phyloP scores from a whole-genome alignment of 2,113 vertebrate species.

The Melospiza georgiana region DNA sequence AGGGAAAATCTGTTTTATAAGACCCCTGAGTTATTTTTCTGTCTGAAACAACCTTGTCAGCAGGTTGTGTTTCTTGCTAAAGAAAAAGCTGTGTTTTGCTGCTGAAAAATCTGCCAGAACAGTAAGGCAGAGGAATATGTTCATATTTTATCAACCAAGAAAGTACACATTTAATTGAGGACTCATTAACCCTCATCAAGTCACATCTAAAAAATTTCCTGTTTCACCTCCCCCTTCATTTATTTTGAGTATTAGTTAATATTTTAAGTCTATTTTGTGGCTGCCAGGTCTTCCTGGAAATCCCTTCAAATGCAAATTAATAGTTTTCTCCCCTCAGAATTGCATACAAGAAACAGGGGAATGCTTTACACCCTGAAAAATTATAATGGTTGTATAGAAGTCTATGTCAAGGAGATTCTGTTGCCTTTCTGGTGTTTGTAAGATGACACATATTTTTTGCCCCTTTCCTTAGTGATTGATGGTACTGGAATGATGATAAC shows the following conservation, averaged over 20 bases:
- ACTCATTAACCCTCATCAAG: slow-evolving; percentile 8
- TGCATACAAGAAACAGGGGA: background rate
- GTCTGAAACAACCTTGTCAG: background rate
- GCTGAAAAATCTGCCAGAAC: background rate
- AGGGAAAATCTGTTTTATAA: background rate
- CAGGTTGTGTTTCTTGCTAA: background rate
- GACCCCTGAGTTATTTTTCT: background rate
- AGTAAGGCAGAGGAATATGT: background rate
- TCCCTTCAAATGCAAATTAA: background rate
- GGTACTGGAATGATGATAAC: background rate
- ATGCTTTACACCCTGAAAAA: background rate
- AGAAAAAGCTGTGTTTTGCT: background rate
- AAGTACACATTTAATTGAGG: background rate
- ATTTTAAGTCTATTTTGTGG: background rate
- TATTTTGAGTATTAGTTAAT: background rate
- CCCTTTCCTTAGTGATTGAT: background rate
- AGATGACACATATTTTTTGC: background rate
- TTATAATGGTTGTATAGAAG: background rate
- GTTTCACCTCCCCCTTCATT: background rate
- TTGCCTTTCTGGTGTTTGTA: background rate
- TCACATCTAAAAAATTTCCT: slow-evolving; percentile 10
- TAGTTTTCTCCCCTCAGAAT: background rate
- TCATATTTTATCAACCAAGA: slow-evolving; percentile 9
- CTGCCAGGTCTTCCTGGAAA: background rate
- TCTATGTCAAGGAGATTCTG: background rate